phyloP scores from a whole-genome alignment of 2,113 vertebrate genomes.

The Copsychus sechellarum region DNA sequence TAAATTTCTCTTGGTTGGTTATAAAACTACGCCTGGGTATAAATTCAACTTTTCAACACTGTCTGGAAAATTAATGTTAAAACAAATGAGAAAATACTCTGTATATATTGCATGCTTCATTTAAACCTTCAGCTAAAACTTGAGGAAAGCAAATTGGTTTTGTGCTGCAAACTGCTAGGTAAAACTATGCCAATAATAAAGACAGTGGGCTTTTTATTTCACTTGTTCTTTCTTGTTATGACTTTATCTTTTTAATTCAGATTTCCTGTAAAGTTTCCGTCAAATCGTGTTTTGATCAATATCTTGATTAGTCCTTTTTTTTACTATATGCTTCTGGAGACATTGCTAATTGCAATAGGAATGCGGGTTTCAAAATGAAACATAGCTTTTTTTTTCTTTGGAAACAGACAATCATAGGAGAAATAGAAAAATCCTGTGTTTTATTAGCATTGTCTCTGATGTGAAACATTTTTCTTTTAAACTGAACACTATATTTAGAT shows the following conservation, averaged over 20 bases:
- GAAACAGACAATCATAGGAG: neutral
- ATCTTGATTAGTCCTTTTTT: neutral
- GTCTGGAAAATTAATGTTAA: slow-evolving; percentile 16
- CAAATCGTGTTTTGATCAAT: neutral
- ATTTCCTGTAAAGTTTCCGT: neutral
- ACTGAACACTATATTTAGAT: neutral
- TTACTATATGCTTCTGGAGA: neutral
- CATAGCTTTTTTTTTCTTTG: neutral
- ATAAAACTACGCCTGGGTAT: neutral
- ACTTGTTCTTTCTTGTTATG: neutral
- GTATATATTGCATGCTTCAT: neutral
- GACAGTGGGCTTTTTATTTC: neutral
- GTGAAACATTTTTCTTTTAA: neutral
- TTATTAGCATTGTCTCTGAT: neutral
- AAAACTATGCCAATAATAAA: neutral
- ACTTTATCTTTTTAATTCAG: neutral
- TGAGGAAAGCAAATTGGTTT: neutral
- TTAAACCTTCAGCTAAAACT: neutral
- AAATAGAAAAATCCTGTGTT: neutral
- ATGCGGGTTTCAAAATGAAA: neutral
- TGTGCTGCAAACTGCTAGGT: neutral
- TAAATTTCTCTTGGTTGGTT: slow-evolving; percentile 47
- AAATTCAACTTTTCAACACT: slow-evolving; percentile 27
- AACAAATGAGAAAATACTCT: neutral
- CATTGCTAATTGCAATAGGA: neutral